Conservation (phyloP, 2,113 vertebrate genomes). For the Microtus oregoni region DNA sequence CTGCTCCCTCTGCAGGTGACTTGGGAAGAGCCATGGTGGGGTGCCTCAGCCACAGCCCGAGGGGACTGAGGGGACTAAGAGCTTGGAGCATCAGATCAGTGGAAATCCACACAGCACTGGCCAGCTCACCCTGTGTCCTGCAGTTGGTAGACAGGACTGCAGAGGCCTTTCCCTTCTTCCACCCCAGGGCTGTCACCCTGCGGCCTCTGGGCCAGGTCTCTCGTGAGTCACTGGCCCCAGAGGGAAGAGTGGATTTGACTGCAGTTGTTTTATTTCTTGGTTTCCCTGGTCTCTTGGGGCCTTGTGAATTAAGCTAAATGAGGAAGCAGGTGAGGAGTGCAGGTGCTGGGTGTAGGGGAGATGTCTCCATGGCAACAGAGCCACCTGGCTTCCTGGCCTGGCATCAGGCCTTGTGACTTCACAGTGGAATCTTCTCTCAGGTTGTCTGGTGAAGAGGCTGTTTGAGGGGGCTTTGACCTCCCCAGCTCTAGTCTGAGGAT, state of each 20-base stretch:
- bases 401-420: slow-evolving; percentile 72
- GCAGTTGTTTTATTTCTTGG: neutral
- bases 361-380: slow-evolving; percentile 65
- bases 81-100: neutral
- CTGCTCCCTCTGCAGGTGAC: neutral
- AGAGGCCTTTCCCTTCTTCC: neutral
- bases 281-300: neutral
- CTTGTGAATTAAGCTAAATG: slow-evolving; percentile 42
- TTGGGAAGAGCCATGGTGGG: neutral
- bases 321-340: slow-evolving; percentile 60
- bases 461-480: neutral
- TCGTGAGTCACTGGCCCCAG: neutral
- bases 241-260: neutral
- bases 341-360: slow-evolving; percentile 17
- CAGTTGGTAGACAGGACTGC: neutral
- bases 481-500: neutral
- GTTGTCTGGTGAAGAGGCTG: neutral
- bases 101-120: neutral
- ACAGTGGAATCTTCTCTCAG: slow-evolving; percentile 59
- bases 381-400: slow-evolving; percentile 55
- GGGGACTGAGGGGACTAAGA: neutral
- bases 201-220: neutral
- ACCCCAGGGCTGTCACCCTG: neutral
- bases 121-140: no score
- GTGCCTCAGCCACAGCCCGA: neutral